phyloP scores from a whole-genome alignment of 2,888 invertebrate genomes.

The Megamerina dolium region DNA sequence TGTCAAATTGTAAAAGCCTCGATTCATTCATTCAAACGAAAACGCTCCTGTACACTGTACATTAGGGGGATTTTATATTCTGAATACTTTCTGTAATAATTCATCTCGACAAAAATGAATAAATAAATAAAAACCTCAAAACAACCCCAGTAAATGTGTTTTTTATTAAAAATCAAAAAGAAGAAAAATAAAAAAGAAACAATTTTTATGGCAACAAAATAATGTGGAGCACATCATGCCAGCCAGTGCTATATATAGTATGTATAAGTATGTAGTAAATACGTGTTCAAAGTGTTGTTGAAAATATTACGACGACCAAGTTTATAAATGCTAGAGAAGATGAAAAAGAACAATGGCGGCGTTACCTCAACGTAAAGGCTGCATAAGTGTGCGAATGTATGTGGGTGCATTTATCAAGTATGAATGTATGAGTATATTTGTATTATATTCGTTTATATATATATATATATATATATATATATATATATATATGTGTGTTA shows the following conservation, averaged over 20 bases:
- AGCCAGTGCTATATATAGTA: no score
- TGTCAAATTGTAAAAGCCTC: no score
- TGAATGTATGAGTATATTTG: neutral
- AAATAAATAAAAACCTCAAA: slow-evolving; percentile 27
- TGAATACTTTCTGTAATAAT: slow-evolving; percentile 29
- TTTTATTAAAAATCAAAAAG: no score
- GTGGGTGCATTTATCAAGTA: slow-evolving; percentile 4
- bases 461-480: neutral
- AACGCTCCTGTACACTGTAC: no score
- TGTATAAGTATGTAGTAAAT: no score
- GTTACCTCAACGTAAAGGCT: slow-evolving; percentile 16
- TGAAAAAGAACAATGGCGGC: slow-evolving; percentile 24
- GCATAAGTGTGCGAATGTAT: slow-evolving; percentile 26
- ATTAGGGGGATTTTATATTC: no score
- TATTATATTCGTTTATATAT: no score
- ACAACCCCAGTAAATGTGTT: slow-evolving; percentile 9
- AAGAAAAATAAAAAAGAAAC: no score
- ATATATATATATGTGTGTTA: neutral
- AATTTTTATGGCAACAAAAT: slow-evolving; percentile 29
- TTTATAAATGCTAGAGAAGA: slow-evolving; percentile 36
- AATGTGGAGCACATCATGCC: slow-evolving; percentile 2
- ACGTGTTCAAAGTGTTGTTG: no score
- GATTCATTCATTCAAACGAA: no score
- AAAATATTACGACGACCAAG: slow-evolving; percentile 27
- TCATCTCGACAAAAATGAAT: slow-evolving; percentile 30